phyloP scores from a whole-genome alignment of 2,888 invertebrate genomes.

The Pachliopta kotzebuea region DNA sequence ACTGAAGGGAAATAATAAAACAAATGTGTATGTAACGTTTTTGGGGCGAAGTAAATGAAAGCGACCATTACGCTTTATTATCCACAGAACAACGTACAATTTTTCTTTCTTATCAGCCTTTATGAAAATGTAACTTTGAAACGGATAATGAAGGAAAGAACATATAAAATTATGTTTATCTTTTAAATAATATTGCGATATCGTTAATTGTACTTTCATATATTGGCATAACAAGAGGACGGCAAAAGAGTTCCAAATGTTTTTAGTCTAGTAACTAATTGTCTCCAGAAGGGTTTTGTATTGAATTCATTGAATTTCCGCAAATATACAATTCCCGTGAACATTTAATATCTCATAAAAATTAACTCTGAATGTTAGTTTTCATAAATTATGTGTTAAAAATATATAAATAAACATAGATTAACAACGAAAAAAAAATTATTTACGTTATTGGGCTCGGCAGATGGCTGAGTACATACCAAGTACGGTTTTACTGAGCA shows the following conservation, averaged over 20 bases:
- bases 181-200: neutral
- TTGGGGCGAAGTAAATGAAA: neutral
- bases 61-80: neutral
- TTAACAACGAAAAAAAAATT: neutral
- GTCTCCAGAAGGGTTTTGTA: too few species aligned
- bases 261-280: too few species aligned
- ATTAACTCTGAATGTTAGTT: too few species aligned
- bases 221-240: too few species aligned
- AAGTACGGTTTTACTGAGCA: constrained; percentile 1
- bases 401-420: neutral
- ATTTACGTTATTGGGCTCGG: constrained; percentile 8
- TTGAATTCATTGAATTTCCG: too few species aligned
- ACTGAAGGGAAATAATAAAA: neutral
- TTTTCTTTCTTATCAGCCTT: constrained; percentile 1
- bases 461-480: constrained; percentile 3
- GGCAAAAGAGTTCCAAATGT: too few species aligned
- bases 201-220: neutral
- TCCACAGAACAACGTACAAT: neutral
- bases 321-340: too few species aligned
- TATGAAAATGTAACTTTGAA: neutral
- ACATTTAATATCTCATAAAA: too few species aligned
- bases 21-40: neutral
- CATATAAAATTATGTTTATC: too few species aligned
- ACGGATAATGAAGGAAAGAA: neutral
- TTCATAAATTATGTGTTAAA: too few species aligned